phyloP scores from a whole-genome alignment of 2,113 vertebrate species.

The Solea solea region DNA sequence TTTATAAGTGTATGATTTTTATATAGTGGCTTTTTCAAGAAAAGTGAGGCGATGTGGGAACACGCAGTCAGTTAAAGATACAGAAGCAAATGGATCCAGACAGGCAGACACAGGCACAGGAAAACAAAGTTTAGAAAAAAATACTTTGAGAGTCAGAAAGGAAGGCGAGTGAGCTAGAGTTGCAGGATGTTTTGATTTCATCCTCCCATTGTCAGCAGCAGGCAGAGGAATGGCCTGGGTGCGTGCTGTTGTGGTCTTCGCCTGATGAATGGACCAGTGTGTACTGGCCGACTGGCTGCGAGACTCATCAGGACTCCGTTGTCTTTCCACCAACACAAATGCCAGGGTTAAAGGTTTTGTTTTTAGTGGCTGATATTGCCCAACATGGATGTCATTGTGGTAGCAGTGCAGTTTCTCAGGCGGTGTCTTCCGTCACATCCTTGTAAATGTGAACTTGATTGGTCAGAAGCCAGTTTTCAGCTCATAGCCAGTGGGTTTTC shows the following conservation, averaged over 20 bases:
- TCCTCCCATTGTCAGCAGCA: conserved; percentile 55
- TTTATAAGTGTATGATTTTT: too few relatives aligned
- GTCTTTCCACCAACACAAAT: conserved; percentile 4
- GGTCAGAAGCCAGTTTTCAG: not conserved
- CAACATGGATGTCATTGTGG: not conserved
- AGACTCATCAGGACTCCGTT: conserved; percentile 11
- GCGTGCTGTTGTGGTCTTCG: conserved; percentile 10
- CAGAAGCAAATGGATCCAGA: not conserved
- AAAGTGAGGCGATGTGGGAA: not conserved
- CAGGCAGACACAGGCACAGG: conserved; percentile 3
- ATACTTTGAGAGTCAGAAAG: conserved; percentile 6
- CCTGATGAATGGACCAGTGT: conserved; percentile 54
- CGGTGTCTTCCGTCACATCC: not conserved
- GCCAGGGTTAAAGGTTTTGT: not conserved
- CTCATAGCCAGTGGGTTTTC: not conserved
- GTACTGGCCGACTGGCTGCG: conserved; percentile 14
- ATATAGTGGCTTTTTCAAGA: not conserved
- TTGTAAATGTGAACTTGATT: not conserved
- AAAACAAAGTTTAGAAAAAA: conserved; percentile 15
- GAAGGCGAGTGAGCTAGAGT: conserved; percentile 20
- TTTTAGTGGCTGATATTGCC: not conserved
- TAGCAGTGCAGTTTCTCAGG: not conserved
- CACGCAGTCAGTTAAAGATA: not conserved
- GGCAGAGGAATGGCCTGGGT: conserved; percentile 30
- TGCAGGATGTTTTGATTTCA: conserved; percentile 62